Base-by-base conservation (phyloP, 92 coral and sea anemone species). In the Epizoanthus stellaris region DNA sequence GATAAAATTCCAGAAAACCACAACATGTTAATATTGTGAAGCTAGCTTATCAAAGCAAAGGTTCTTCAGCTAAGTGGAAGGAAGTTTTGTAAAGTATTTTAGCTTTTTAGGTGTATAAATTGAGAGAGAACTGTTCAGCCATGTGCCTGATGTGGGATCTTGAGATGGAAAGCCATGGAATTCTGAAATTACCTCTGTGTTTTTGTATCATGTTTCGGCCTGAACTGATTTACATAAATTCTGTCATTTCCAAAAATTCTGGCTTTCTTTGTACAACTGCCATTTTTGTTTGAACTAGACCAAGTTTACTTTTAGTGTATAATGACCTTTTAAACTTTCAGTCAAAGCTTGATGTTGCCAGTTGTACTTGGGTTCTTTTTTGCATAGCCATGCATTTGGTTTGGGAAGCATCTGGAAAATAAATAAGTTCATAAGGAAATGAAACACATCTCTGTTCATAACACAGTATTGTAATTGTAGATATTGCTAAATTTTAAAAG, bases 201-300 rank as follows among this genome's bases (percentile, higher is more conserved):
- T 43, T 34, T 7, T 8, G 58, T 63, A 15, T 63, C 72, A 79
- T 21, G 25, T 79, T 79, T 79, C 61, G 21, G 71, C 6, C 60
- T 42, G 52, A 62, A 79, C 19, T 20, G 45, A 64, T 64, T 63
- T 38, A 19, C 71, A 77, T 57, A n/a, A 60, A 53, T 4, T 38
- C 56, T 43, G 83, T 63, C 73, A 63, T 17, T 76, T 43, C 9
- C 15, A 58, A 59, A 67, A 14, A 34, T 8, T 45, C 25, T 79
- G 19, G 38, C 20, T 40, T n/a, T 56, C 17, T 56, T 76, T 76
- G 36, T 42, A 62, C 72, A 53, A 54, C 83, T 79, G 83, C 49
- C 62, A 63, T 43, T 6, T 45, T 43, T 62, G 73, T 79, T 68
- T 79, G 58, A 63, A 62, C 57, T 79, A 42, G 15, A 79, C 83